These are phyloP conservation scores for Drosophila micromelanica DNA, from an alignment of 1,140 invertebrate species.

Conservation along the genomic window DNA sequence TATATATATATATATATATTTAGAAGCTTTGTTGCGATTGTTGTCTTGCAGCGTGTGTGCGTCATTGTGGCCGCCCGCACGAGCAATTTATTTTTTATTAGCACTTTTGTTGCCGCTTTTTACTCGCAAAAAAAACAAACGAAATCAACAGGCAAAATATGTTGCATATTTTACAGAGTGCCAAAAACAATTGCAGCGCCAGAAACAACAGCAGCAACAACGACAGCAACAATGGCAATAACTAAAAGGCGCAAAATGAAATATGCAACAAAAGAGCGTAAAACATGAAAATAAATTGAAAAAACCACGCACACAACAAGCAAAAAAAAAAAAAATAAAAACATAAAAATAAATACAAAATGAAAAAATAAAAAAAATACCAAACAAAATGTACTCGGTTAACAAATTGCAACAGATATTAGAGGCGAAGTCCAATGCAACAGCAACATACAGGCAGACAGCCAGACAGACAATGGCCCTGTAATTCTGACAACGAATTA, in stretches of 20 bases:
- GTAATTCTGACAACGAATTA: slow-evolving; percentile 77
- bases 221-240: slow-evolving; percentile 52
- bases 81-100: slow-evolving; percentile 81
- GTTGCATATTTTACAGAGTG: slow-evolving; percentile 76
- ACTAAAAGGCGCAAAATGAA: slow-evolving; percentile 79
- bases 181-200: slow-evolving; percentile 44
- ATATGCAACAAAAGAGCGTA: slow-evolving; percentile 80
- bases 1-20: slow-evolving; percentile 6
- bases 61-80: slow-evolving; percentile 41
- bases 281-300: slow-evolving; percentile 74
- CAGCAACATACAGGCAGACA: slow-evolving; percentile 11
- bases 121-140: slow-evolving; percentile 54
- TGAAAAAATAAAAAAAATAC: slow-evolving; percentile 11
- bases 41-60: neutral
- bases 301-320: slow-evolving; percentile 36
- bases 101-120: slow-evolving; percentile 63
- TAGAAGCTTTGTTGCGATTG: slow-evolving; percentile 6
- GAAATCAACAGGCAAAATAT: slow-evolving; percentile 78
- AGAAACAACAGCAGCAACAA: slow-evolving; percentile 29
- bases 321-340: slow-evolving; percentile 29
- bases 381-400: slow-evolving; percentile 56
- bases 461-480: slow-evolving; percentile 54
- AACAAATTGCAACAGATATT: slow-evolving; percentile 81
- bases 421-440: slow-evolving; percentile 75
- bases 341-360: slow-evolving; percentile 20